phyloP scores from a whole-genome alignment of 2,113 vertebrate species.

The Lynx canadensis region DNA sequence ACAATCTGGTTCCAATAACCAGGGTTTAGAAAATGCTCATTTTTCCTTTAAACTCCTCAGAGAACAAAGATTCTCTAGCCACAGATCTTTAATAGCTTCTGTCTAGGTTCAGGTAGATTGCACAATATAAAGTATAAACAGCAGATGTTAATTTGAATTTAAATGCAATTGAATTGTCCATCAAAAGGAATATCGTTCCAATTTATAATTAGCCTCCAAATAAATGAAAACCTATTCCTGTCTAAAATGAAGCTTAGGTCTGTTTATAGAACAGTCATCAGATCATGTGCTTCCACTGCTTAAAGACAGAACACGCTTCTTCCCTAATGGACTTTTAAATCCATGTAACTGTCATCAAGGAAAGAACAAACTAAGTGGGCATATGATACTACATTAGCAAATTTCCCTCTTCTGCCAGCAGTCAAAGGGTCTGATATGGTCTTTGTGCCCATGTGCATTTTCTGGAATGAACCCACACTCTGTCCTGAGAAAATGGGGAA shows the following conservation, averaged over 20 bases:
- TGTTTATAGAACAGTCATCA: constrained; percentile 48
- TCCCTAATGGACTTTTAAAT: constrained; percentile 2
- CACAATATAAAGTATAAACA: constrained; percentile 73
- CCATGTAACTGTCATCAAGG: not conserved
- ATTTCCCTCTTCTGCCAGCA: not conserved
- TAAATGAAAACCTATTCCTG: constrained; percentile 59
- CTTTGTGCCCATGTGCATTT: constrained; percentile 61
- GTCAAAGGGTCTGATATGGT: not conserved
- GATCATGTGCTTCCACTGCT: not conserved
- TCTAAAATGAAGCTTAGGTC: constrained; percentile 54
- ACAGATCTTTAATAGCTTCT: constrained; percentile 75
- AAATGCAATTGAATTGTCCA: constrained; percentile 77
- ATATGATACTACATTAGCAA: not conserved
- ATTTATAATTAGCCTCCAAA: constrained; percentile 78
- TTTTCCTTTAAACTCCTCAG: constrained; percentile 63
- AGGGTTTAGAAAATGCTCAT: constrained; percentile 56
- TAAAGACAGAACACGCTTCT: not conserved
- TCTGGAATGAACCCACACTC: constrained; percentile 66
- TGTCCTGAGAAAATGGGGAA: constrained; percentile 41
- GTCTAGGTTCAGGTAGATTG: constrained; percentile 72
- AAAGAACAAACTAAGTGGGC: constrained; percentile 11
- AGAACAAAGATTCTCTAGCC: constrained; percentile 67
- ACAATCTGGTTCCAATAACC: constrained; percentile 45
- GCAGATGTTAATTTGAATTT: constrained; percentile 81
- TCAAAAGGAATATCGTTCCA: constrained; percentile 68